Percentiles rank a stretch among this genome's conserved stretches.
phyloP scores from a whole-genome alignment of 2,797 vertebrate genomes.

The Myiotriccus ornatus region DNA sequence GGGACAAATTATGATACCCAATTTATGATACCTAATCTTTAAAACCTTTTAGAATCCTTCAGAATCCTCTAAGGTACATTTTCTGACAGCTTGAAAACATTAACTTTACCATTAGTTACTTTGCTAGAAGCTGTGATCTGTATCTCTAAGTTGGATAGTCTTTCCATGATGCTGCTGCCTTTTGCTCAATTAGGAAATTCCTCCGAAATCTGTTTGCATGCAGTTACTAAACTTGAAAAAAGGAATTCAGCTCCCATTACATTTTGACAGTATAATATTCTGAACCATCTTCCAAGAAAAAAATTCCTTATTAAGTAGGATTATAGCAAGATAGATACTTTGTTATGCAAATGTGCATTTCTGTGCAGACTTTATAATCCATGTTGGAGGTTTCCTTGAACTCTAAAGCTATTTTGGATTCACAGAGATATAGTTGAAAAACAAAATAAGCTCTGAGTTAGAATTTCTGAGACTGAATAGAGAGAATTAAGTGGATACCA shows the following conservation, averaged over 20 bases:
- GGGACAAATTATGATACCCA: neutral
- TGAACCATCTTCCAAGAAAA: neutral
- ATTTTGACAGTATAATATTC: conserved; percentile 1
- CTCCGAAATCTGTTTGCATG: neutral
- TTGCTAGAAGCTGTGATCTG: neutral
- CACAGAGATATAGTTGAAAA: neutral
- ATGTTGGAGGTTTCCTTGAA: conserved; percentile 6
- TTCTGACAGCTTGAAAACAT: conserved; percentile 13
- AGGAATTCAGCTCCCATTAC: neutral
- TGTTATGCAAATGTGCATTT: conserved; percentile 38
- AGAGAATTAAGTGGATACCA: conserved; percentile 7
- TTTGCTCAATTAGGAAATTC: conserved; percentile 8
- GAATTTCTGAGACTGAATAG: neutral
- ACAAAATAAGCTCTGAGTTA: conserved; percentile 10
- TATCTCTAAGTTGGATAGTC: neutral
- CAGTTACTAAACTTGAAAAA: neutral
- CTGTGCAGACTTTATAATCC: neutral
- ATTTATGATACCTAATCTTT: conserved; percentile 17
- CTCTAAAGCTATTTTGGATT: conserved; percentile 33
- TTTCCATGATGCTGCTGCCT: neutral
- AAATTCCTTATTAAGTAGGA: neutral
- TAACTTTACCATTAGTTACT: conserved; percentile 4
- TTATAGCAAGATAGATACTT: conserved; percentile 15
- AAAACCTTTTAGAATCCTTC: conserved; percentile 35
- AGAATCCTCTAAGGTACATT: conserved; percentile 16